Evolutionary conservation across 2,113 vertebrate genomes (phyloP), one percentile per base, ranked within the genome.

Genomic region (Odobenus rosmarus): DNA sequence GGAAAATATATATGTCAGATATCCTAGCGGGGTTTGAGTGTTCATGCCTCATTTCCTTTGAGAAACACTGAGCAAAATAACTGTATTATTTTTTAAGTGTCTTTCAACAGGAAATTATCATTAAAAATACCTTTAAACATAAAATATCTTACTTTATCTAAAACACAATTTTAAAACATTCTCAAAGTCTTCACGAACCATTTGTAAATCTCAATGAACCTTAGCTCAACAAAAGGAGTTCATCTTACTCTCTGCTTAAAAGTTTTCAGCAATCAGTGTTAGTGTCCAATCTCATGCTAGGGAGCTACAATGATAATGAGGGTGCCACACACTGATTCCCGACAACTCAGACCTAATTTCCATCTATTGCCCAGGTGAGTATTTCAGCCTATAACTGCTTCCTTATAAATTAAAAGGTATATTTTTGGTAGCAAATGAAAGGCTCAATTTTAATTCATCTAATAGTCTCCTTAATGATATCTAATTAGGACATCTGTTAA

Each of bases 391-490:
- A 3, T 84, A 96, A 94, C 11, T 28, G 3, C 67, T 97, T 90
- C 53, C 69, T 94, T 61, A 93, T 83, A 93, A 98, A 92, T 95
- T 97, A 90, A 94, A 49, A 18, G 46, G 0, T 90, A 59, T 93
- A 57, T 97, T 97, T 96, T 96, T 93, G 62, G 92, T 87, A 97
- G n/a, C 79, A 97, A 93, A 67, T 88, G 67, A 97, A 98, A 92
- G 7, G 1, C 80, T 97, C 81, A 59, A 80, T 94, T 98, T 97
- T 67, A 97, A 86, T 61, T 51, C 31, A 85, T 96, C 15, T 96
- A 96, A 93, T 64, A 97, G 90, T 83, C 2, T 13, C 64, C 57
- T 94, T 98, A 95, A 93, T 89, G 76, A 90, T 67, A 94, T 86
- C 28, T 96, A 98, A 98, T 97, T 95, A 97, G 92, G 79, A 94